Evolutionary conservation across 2,113 vertebrate species (phyloP).

Genomic region (Echinops telfairi): DNA sequence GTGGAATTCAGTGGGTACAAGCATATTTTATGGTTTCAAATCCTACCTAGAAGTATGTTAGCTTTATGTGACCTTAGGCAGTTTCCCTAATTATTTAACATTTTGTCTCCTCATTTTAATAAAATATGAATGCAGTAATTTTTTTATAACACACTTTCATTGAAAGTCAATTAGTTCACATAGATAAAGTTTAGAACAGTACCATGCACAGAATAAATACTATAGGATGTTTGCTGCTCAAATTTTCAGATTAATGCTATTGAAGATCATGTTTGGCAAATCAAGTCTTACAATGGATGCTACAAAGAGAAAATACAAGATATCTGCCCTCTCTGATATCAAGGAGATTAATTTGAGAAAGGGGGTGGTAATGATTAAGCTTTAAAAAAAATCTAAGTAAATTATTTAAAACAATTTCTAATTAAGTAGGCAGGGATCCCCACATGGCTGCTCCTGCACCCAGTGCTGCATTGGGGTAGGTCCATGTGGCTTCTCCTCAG

Average conservation of each 20-base stretch:
- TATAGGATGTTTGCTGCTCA: background rate
- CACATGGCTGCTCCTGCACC: too few species aligned
- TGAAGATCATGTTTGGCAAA: background rate
- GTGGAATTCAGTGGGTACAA: background rate
- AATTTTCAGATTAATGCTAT: background rate
- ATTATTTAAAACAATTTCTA: too few species aligned
- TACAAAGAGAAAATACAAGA: background rate
- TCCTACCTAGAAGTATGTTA: background rate
- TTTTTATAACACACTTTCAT: too few species aligned
- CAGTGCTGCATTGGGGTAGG: too few species aligned
- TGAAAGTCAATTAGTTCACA: too few species aligned
- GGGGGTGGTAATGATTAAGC: too few species aligned
- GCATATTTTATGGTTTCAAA: background rate
- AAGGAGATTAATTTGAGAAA: background rate
- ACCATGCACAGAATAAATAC: background rate
- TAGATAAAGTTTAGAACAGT: background rate
- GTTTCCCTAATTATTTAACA: background rate
- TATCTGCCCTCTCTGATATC: too few species aligned
- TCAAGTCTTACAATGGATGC: background rate
- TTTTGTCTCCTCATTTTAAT: background rate
- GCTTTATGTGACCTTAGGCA: background rate
- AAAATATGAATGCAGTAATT: background rate
- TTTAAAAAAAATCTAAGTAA: too few species aligned
- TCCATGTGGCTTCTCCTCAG: too few species aligned
- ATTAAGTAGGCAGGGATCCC: too few species aligned